Conservation (phyloP, 1,140 invertebrate species). For the Leptinotarsa defecta region DNA sequence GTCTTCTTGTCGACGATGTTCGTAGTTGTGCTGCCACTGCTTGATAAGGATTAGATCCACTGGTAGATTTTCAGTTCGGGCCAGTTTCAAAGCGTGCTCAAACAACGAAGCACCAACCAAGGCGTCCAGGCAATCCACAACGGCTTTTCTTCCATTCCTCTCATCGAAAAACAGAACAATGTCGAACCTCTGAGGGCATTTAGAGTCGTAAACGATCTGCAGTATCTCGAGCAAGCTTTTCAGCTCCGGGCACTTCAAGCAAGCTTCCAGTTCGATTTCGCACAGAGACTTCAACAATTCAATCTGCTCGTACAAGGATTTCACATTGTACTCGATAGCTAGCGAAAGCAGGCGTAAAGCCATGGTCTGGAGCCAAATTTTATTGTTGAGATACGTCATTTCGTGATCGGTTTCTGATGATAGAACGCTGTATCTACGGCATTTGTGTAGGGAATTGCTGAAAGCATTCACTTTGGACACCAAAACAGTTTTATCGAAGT, state of each 20-base stretch:
- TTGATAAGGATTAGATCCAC: constrained; percentile 60
- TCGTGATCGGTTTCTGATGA: constrained; percentile 48
- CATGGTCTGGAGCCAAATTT: constrained; percentile 62
- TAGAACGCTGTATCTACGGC: constrained; percentile 44
- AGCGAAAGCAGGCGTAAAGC: constrained; percentile 61
- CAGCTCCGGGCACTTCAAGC: constrained; percentile 64
- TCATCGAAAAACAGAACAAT: constrained; percentile 50
- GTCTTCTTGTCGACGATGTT: constrained; percentile 45
- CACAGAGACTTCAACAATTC: constrained; percentile 33
- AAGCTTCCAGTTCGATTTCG: constrained; percentile 44
- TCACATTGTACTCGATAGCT: constrained; percentile 60
- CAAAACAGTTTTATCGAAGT: constrained; percentile 39
- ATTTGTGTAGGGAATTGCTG: constrained; percentile 38
- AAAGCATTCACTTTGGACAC: constrained; percentile 42
- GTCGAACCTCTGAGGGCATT: constrained; percentile 52
- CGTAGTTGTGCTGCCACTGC: constrained; percentile 59
- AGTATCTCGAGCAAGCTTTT: constrained; percentile 59
- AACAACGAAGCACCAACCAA: constrained; percentile 61
- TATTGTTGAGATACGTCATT: constrained; percentile 49
- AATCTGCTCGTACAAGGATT: constrained; percentile 62
- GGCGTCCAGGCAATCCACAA: constrained; percentile 60
- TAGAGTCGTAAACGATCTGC: constrained; percentile 56
- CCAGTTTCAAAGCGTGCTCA: constrained; percentile 62
- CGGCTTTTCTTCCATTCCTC: constrained; percentile 48
- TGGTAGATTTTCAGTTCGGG: constrained; percentile 58